Percentiles rank a stretch among this genome's conserved stretches.
Evolutionary conservation across 1,140 invertebrate genomes (phyloP).

Genomic region (Portunus trituberculatus): DNA sequence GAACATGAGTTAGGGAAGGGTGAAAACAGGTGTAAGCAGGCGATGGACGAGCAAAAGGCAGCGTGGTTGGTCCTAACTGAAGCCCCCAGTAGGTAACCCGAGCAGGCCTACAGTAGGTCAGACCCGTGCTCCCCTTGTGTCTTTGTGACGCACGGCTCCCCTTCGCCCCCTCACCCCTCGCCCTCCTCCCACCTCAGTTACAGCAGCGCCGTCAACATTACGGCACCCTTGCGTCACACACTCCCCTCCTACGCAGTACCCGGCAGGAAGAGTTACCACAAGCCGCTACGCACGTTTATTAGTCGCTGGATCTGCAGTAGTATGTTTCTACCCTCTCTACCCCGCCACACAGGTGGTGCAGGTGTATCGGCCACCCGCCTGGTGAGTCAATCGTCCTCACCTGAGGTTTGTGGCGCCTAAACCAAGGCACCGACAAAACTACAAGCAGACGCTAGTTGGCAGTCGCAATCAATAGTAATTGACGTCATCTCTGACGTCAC

Average conservation of each 20-base stretch:
- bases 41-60: background rate
- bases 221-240: slow-evolving; percentile 16
- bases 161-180: background rate
- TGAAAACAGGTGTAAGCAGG: too few species aligned
- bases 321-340: background rate
- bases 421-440: too few species aligned
- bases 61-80: background rate
- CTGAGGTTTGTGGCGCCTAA: too few species aligned
- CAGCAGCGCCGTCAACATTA: background rate
- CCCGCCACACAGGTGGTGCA: background rate
- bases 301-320: too few species aligned
- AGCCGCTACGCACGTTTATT: background rate
- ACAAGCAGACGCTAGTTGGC: background rate
- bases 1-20: too few species aligned
- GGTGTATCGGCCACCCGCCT: background rate
- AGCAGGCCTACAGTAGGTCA: background rate
- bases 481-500: background rate
- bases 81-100: background rate
- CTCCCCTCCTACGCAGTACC: background rate
- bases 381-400: background rate
- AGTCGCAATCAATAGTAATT: background rate
- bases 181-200: background rate
- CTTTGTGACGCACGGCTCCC: background rate
- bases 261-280: background rate
- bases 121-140: background rate